phyloP scores from a whole-genome alignment of 2,888 invertebrate species.

The Tupiocoris notatus region DNA sequence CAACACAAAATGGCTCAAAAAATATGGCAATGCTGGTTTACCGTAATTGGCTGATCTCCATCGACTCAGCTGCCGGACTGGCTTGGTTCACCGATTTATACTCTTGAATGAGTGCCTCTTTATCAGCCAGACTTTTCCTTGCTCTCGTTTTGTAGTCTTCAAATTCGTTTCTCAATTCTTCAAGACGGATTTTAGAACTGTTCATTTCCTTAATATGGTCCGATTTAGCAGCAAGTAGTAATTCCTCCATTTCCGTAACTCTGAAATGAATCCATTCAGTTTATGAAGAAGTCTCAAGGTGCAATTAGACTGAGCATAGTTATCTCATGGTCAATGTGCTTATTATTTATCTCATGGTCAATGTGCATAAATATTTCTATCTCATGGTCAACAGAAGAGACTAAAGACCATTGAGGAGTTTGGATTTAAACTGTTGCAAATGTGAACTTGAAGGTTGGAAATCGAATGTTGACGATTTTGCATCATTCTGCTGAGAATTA shows the following conservation, averaged over 20 bases:
- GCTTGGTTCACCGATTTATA: slow-evolving; percentile 52
- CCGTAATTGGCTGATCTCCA: slow-evolving; percentile 64
- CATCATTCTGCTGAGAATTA: too few species aligned
- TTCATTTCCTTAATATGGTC: slow-evolving; percentile 41
- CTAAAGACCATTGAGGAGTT: too few species aligned
- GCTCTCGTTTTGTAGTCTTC: slow-evolving; percentile 77
- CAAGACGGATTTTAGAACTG: slow-evolving; percentile 22
- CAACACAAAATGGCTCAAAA: slow-evolving; percentile 51
- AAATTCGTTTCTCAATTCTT: slow-evolving; percentile 59
- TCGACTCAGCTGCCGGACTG: slow-evolving; percentile 53
- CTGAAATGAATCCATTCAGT: not conserved
- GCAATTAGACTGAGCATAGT: too few species aligned
- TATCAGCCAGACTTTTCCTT: slow-evolving; percentile 71
- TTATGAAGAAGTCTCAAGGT: too few species aligned
- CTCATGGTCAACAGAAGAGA: too few species aligned
- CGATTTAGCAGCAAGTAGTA: slow-evolving; percentile 17
- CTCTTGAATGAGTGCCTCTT: slow-evolving; percentile 69
- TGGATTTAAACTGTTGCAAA: too few species aligned
- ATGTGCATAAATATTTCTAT: too few species aligned
- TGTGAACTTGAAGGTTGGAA: not conserved
- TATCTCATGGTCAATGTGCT: too few species aligned
- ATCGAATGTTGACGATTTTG: not conserved
- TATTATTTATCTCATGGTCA: too few species aligned
- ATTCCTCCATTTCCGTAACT: slow-evolving; percentile 37
- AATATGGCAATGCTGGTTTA: slow-evolving; percentile 50